Percentiles rank a stretch among this genome's conserved stretches.
phyloP scores from a whole-genome alignment of 2,113 vertebrate species.

The Brienomyrus brachyistius region DNA sequence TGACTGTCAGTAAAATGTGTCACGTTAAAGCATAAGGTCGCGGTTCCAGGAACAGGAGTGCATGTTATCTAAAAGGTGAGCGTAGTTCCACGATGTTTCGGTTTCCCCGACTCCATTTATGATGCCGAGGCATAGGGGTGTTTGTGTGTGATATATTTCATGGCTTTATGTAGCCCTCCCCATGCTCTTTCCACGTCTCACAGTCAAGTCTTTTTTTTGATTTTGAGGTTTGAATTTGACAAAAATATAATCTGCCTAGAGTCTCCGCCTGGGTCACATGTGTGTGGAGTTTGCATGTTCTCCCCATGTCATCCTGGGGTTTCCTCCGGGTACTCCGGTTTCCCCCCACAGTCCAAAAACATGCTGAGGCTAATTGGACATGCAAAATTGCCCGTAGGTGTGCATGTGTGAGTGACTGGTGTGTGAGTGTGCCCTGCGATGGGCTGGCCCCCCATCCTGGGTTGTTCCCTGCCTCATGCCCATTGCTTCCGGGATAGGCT shows the following conservation, averaged over 20 bases:
- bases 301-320: too few species aligned
- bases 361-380: too few species aligned
- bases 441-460: too few species aligned
- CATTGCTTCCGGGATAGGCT: too few species aligned
- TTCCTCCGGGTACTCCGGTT: too few species aligned
- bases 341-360: too few species aligned
- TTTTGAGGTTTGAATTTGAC: not conserved
- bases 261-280: too few species aligned
- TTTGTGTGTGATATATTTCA: not conserved
- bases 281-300: too few species aligned
- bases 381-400: too few species aligned
- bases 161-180: not conserved
- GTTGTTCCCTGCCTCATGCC: too few species aligned
- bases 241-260: not conserved
- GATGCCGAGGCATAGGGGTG: not conserved
- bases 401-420: too few species aligned
- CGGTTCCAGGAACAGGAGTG: constrained; percentile 17
- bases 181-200: not conserved
- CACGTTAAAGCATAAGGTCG: constrained; percentile 39
- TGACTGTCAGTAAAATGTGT: constrained; percentile 35
- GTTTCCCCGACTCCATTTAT: not conserved
- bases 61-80: not conserved
- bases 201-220: not conserved
- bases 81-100: not conserved
- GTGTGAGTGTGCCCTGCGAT: too few species aligned